Base-by-base conservation (phyloP, 92 coral and sea anemone species). In the Chrysogorgia sp. region DNA sequence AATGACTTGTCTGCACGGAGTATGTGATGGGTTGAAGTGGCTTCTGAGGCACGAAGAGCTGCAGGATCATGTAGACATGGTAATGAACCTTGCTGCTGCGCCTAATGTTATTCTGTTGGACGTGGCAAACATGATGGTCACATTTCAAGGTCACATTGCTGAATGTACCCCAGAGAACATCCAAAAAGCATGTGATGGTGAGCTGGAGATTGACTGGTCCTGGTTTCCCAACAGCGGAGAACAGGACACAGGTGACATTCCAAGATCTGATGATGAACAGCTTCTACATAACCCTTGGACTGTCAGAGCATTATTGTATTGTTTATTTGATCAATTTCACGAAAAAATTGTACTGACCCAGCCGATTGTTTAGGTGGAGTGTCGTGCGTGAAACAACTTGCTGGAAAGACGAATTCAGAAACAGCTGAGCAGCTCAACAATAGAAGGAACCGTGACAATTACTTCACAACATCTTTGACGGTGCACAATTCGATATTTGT, bases 351-450 rank as follows among this genome's bases (percentile, higher is more conserved):
- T 10, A 57, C 32, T 0, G 37, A 75, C 31, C 70, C 67, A 21
- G 50, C 8, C 0, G 85, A 81, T 24, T 56, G 67, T 13, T 40
- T 81, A 19, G 50, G 85, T 10, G 62, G 76, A 22, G 76, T 62
- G 1, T 63, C 77, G 23, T 59, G 77, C 29, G 76, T 65, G 1
- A 77, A 84, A 0, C 76, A 83, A 78, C 66, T 83, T 1, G 58
- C 77, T 37, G 83, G 76, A 1, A 47, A 76, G 17, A 49, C 75
- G 2, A 79, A 79, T 47, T 64, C 63, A 29, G 56, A 79, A 37
- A 40, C 68, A 8, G 77, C 77, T 34, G 87, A 83, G 35, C 87
- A 83, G 48, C 15, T 83, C 19, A 84, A 76, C 82, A 64, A 28
- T 29, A 64, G 49, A 19, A 63, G 77, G 7, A 83, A 77, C 58